phyloP scores from a whole-genome alignment of 2,888 invertebrate species.

The Trachelus stipa region DNA sequence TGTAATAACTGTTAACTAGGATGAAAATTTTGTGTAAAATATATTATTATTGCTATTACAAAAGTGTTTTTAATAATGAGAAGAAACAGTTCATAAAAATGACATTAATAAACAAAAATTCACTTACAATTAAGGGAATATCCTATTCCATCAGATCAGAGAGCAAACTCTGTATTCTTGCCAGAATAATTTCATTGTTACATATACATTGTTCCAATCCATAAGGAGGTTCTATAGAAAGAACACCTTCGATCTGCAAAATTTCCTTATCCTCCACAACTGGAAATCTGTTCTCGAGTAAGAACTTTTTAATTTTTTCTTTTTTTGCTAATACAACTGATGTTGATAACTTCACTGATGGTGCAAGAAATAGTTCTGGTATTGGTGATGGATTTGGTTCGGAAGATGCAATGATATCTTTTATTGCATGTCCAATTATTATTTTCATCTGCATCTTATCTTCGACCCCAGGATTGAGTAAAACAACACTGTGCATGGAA shows the following conservation, averaged over 20 bases:
- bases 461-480: slow-evolving; percentile 42
- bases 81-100: too few species aligned
- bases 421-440: slow-evolving; percentile 53
- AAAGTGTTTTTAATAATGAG: neutral
- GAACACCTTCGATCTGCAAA: slow-evolving; percentile 50
- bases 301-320: slow-evolving; percentile 41
- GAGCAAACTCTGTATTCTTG: slow-evolving; percentile 51
- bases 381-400: slow-evolving; percentile 30
- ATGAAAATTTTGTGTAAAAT: slow-evolving; percentile 39
- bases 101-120: neutral
- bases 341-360: slow-evolving; percentile 28
- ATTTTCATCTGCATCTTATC: slow-evolving; percentile 46
- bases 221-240: slow-evolving; percentile 60
- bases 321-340: slow-evolving; percentile 41
- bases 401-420: slow-evolving; percentile 45
- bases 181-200: slow-evolving; percentile 54
- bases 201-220: slow-evolving; percentile 52
- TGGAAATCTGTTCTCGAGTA: slow-evolving; percentile 55
- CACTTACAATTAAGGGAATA: slow-evolving; percentile 7
- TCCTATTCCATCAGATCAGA: slow-evolving; percentile 27
- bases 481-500: slow-evolving; percentile 50
- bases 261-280: slow-evolving; percentile 51
- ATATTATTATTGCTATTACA: slow-evolving; percentile 33
- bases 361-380: slow-evolving; percentile 50
- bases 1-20: slow-evolving; percentile 39